phyloP scores from a whole-genome alignment of 2,888 invertebrate genomes.

The Mactromeris polynyma region DNA sequence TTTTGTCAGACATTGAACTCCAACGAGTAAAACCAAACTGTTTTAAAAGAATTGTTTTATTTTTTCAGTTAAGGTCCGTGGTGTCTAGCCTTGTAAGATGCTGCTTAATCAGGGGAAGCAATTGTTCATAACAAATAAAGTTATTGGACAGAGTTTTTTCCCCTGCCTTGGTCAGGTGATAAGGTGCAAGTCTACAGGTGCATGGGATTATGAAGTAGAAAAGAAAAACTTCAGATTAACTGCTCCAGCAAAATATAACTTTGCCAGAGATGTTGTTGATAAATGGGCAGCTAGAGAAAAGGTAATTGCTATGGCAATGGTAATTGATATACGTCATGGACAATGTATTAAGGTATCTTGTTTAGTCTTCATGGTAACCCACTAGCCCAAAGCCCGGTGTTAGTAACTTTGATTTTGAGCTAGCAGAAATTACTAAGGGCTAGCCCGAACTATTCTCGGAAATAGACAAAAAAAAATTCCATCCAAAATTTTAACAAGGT shows the following conservation, averaged over 20 bases:
- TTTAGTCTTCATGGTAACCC: too few species aligned
- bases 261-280: constrained; percentile 86
- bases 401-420: too few species aligned
- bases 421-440: too few species aligned
- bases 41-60: background rate
- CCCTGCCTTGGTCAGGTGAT: background rate
- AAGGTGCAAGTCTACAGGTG: background rate
- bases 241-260: constrained; percentile 86
- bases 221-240: constrained; percentile 67
- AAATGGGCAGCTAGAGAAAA: constrained; percentile 84
- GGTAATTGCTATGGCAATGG: constrained; percentile 67
- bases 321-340: too few species aligned
- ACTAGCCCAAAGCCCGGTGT: too few species aligned
- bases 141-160: background rate
- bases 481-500: too few species aligned
- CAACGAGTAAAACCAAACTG: background rate
- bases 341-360: too few species aligned
- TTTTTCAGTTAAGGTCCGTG: background rate
- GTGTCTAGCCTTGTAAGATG: background rate
- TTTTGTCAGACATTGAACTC: background rate
- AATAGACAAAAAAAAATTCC: too few species aligned
- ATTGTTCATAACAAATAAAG: background rate
- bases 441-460: too few species aligned
- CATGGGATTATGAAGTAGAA: constrained; percentile 73
- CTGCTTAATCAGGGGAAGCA: constrained; percentile 11